These are phyloP conservation scores for Tupaia tana DNA, from an alignment of 2,113 vertebrate genomes.

Conservation along the genomic window DNA sequence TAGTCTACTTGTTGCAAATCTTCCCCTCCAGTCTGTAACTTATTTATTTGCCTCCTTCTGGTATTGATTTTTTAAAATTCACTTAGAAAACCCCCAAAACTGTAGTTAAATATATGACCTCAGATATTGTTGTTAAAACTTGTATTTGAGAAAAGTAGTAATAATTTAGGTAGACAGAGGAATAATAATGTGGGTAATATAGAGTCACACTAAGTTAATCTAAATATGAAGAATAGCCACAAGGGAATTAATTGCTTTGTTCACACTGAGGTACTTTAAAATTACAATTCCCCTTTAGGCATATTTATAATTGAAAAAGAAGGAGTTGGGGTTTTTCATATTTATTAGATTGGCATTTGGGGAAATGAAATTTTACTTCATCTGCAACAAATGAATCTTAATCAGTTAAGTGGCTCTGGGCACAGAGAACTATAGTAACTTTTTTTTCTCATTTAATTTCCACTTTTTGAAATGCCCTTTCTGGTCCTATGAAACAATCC, in stretches of 20 bases:
- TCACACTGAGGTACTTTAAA: conserved; percentile 65
- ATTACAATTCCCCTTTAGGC: conserved; percentile 65
- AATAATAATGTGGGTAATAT: conserved; percentile 23
- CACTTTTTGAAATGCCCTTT: not conserved
- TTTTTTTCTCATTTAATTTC: conserved; percentile 43
- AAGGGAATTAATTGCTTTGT: conserved; percentile 62
- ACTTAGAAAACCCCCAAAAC: not conserved
- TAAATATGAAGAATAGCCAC: conserved; percentile 62
- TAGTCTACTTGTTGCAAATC: not conserved
- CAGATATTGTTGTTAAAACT: conserved; percentile 44
- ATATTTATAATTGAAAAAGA: conserved; percentile 73
- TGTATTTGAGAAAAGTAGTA: conserved; percentile 37
- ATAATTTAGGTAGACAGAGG: conserved; percentile 26
- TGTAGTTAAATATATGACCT: conserved; percentile 35
- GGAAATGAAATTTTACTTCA: conserved; percentile 75
- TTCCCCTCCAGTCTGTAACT: not conserved
- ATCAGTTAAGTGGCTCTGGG: conserved; percentile 68
- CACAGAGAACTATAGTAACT: not conserved
- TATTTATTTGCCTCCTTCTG: conserved; percentile 20
- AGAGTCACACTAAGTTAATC: conserved; percentile 55
- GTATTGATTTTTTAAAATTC: conserved; percentile 13
- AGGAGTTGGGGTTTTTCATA: conserved; percentile 51
- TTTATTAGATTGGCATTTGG: conserved; percentile 71
- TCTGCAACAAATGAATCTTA: conserved; percentile 58
- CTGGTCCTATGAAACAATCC: not conserved